These are phyloP conservation scores for Antedon mediterranea DNA, from an alignment of 53 echinoderm and acorn worm genomes.

Conservation along the genomic window DNA sequence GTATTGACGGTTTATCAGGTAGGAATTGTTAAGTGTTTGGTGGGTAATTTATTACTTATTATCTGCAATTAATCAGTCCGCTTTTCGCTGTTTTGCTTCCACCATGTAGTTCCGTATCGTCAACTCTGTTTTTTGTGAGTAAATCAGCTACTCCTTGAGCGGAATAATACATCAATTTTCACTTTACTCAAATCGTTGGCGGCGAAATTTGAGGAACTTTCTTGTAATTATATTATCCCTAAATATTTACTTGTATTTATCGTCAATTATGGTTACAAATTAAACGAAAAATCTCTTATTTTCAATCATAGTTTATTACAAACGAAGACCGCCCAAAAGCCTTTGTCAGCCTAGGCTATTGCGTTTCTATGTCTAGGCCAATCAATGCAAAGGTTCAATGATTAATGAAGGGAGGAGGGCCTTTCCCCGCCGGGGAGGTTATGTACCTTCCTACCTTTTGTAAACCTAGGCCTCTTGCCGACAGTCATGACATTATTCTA, in stretches of 20 bases:
- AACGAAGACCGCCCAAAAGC: background rate
- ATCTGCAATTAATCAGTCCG: background rate
- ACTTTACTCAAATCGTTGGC: constrained; percentile 1
- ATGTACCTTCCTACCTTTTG: too few relatives aligned
- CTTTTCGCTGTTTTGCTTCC: background rate
- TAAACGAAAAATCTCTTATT: background rate
- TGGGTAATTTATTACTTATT: background rate
- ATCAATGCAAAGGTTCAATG: too few relatives aligned
- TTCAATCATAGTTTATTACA: background rate
- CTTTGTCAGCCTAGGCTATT: background rate
- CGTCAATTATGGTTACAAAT: background rate
- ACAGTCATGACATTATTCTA: too few relatives aligned
- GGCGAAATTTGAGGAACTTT: background rate
- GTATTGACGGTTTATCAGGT: constrained; percentile 1
- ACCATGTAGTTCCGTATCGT: background rate
- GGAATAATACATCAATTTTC: constrained; percentile 1
- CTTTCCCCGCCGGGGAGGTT: too few relatives aligned
- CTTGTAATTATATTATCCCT: background rate
- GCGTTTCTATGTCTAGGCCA: too few relatives aligned
- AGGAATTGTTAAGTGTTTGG: background rate
- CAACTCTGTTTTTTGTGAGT: background rate
- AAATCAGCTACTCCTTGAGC: background rate
- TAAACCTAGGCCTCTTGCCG: too few relatives aligned
- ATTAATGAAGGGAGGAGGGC: too few relatives aligned
- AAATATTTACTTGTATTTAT: background rate